Evolutionary conservation across 2,888 invertebrate genomes (phyloP).

Genomic region (Eilema caniola): DNA sequence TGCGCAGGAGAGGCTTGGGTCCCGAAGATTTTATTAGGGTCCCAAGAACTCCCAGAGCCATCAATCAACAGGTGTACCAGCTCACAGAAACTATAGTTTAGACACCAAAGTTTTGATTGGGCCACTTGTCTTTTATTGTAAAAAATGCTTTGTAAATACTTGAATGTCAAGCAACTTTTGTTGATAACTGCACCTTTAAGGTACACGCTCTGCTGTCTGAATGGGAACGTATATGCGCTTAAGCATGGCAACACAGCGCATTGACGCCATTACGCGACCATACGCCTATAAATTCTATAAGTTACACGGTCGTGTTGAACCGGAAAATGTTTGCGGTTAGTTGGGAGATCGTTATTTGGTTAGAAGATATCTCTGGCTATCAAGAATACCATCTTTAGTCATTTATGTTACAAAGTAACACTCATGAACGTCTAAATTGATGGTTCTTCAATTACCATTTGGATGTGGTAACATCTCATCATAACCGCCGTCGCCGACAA

Average conservation of each 20-base stretch:
- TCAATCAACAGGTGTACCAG: no score
- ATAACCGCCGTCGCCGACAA: no score
- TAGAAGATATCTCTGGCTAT: background rate
- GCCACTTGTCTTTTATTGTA: no score
- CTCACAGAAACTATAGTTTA: no score
- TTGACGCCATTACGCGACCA: slow-evolving; percentile 35
- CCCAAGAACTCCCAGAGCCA: no score
- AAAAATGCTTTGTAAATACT: background rate
- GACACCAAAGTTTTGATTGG: no score
- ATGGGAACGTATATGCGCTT: slow-evolving; percentile 35
- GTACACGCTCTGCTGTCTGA: slow-evolving; percentile 23
- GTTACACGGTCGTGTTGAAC: slow-evolving; percentile 28
- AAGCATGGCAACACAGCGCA: slow-evolving; percentile 17
- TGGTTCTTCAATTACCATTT: no score
- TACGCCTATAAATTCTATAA: slow-evolving; percentile 35
- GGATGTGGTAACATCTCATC: no score
- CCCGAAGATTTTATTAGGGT: no score
- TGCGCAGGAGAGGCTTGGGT: no score
- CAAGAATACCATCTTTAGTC: background rate
- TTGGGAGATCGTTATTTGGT: background rate
- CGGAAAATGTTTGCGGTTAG: slow-evolving; percentile 30
- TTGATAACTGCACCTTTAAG: background rate
- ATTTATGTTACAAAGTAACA: no score
- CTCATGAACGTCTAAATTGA: no score
- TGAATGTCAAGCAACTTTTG: background rate